A percentile compares a stretch with the other conserved stretches of the same genome.
Conservation (phyloP, 2,113 vertebrate genomes). For the Neotoma lepida region DNA sequence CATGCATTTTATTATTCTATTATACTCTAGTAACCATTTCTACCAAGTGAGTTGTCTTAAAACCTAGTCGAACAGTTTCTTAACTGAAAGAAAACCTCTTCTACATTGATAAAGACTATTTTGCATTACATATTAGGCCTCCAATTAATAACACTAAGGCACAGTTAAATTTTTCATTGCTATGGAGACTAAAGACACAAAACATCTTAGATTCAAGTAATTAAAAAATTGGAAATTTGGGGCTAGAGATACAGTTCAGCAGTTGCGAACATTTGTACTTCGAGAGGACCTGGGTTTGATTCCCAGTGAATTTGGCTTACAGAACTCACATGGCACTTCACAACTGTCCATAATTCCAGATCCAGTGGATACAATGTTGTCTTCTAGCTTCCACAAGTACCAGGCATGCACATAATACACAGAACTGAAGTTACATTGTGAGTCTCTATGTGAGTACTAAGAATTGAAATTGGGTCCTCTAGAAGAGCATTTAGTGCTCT, state of each 20-base stretch:
- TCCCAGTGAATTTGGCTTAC: neutral
- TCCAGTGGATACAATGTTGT: too few species aligned
- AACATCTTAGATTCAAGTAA: constrained; percentile 24
- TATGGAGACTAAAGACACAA: neutral
- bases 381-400: neutral
- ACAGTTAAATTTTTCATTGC: constrained; percentile 35
- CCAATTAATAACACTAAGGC: constrained; percentile 2
- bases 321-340: rapidly evolving
- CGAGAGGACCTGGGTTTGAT: neutral
- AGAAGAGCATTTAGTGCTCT: neutral
- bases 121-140: constrained; percentile 71
- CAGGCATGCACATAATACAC: too few species aligned
- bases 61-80: neutral
- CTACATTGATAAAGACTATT: constrained; percentile 41
- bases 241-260: neutral
- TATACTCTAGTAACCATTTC: neutral
- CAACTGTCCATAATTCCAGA: neutral
- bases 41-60: neutral
- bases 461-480: neutral
- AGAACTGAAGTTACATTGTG: neutral
- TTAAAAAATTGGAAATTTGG: constrained; percentile 5
- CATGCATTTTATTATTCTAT: neutral
- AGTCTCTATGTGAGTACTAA: neutral
- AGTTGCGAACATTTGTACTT: too few species aligned
- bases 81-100: constrained; percentile 76